Evolutionary conservation across 2,113 vertebrate genomes (phyloP).

Genomic region (Megaptera novaeangliae): DNA sequence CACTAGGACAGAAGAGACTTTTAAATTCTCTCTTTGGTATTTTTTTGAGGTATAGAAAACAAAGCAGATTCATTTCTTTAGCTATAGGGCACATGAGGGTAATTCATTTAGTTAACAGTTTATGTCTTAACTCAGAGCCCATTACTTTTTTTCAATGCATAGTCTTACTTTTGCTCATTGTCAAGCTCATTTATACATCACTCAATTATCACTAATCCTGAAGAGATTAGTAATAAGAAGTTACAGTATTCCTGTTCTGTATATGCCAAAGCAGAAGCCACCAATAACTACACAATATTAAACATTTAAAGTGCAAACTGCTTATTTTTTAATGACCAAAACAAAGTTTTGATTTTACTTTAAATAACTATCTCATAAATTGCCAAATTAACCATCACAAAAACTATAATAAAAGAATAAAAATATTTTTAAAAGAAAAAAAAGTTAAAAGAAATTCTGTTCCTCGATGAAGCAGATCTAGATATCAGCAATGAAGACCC

Average conservation of each 20-base stretch:
- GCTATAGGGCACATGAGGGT: neutral
- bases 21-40: neutral
- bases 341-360: neutral
- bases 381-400: conserved; percentile 5
- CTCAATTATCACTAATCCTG: neutral
- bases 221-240: neutral
- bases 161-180: neutral
- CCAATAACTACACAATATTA: neutral
- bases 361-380: neutral
- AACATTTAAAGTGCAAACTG: neutral
- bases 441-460: conserved; percentile 69
- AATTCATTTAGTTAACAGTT: neutral
- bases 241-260: neutral
- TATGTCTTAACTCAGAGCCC: neutral
- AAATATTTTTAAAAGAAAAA: conserved; percentile 54
- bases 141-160: neutral
- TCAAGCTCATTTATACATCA: neutral
- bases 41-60: neutral
- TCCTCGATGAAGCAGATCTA: conserved; percentile 98
- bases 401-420: conserved; percentile 58
- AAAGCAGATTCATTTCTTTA: neutral
- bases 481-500: conserved; percentile 97
- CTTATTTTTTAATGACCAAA: conserved; percentile 18
- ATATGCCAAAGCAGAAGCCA: neutral
- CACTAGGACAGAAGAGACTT: neutral